Evolutionary conservation across 1,140 invertebrate species (phyloP), one percentile per base, ranked within the genome.

Genomic region (Orussus abietinus): DNA sequence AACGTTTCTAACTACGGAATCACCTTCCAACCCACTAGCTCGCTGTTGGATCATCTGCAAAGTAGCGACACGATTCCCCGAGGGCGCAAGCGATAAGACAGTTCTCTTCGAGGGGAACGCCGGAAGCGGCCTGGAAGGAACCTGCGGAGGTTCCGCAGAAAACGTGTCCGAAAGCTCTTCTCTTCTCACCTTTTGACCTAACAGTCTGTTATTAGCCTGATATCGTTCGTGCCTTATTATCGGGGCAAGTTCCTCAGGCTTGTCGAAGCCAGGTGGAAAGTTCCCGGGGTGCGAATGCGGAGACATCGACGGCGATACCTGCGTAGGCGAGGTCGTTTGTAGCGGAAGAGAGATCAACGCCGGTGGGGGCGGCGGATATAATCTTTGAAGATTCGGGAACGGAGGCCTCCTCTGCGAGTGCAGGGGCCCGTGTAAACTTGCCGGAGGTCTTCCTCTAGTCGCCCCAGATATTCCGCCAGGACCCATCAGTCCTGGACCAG

Each of bases 31-130:
- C 6, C 52, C 53, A 0, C 66, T n/a, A n/a, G n/a, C 63, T 1
- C 57, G 59, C 20, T 74, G 69, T 43, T 77, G 75, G 22, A 84
- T 75, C 82, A 84, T 84, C 60, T 84, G 82, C 18, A 85, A 57
- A 1, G 82, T 84, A 2, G 70, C 53, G 7, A 73, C 48, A 15
- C 61, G n/a, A n/a, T n/a, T n/a, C n/a, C n/a, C n/a, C n/a, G n/a
- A n/a, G n/a, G n/a, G n/a, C n/a, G n/a, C n/a, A n/a, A n/a, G n/a
- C n/a, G n/a, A n/a, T n/a, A n/a, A n/a, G n/a, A n/a, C n/a, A n/a
- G n/a, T n/a, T n/a, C n/a, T n/a, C n/a, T n/a, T n/a, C n/a, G n/a
- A n/a, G n/a, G n/a, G n/a, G n/a, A n/a, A n/a, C n/a, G n/a, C n/a
- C n/a, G n/a, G 50, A 1, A 70, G 59, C 0, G 74, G 70, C 26